These are phyloP conservation scores for Actenoides lindsayi DNA, from an alignment of 2,113 vertebrate genomes.

Conservation along the genomic window DNA sequence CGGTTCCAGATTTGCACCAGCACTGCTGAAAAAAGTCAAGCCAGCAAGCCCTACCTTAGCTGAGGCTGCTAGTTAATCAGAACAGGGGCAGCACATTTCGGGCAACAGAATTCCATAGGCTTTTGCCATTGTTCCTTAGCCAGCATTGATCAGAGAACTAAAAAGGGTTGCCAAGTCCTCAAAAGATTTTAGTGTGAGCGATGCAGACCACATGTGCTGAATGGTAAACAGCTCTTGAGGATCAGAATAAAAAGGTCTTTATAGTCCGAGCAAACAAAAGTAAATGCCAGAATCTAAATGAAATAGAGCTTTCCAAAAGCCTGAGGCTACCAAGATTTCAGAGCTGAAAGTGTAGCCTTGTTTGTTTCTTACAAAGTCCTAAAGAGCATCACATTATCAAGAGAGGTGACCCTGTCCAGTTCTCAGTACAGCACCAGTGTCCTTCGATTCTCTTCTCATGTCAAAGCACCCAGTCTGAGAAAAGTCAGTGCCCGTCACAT, in stretches of 20 bases:
- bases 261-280: conserved; percentile 54
- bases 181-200: conserved; percentile 29
- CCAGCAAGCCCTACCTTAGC: not conserved
- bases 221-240: conserved; percentile 63
- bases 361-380: conserved; percentile 21
- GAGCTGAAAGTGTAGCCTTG: not conserved
- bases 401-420: not conserved
- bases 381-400: not conserved
- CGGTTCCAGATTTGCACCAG: not conserved
- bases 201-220: conserved; percentile 63
- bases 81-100: conserved; percentile 18
- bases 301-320: conserved; percentile 49
- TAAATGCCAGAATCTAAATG: conserved; percentile 58
- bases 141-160: not conserved
- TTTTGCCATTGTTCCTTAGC: conserved; percentile 28
- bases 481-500: not conserved
- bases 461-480: not conserved
- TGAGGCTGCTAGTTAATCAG: not conserved
- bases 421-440: not conserved
- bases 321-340: conserved; percentile 18
- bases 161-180: not conserved
- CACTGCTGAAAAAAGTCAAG: not conserved
- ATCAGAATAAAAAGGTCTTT: conserved; percentile 71
- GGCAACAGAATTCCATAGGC: not conserved
- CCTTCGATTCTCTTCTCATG: not conserved